These are phyloP conservation scores for Hofmannophila pseudospretella DNA, from an alignment of 2,888 invertebrate species.

Conservation along the genomic window DNA sequence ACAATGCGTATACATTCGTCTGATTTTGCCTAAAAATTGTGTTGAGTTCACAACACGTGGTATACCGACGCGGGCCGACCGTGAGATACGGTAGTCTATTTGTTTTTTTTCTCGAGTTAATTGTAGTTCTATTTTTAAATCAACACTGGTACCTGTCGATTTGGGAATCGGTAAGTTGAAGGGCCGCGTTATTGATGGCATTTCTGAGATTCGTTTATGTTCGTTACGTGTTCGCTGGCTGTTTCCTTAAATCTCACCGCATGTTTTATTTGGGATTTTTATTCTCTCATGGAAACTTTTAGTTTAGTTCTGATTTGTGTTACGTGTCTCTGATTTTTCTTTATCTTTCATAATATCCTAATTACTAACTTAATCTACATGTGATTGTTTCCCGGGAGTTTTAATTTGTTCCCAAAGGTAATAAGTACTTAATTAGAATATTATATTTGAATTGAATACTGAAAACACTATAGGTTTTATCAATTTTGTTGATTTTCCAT, in stretches of 20 bases:
- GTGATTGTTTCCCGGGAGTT: no score
- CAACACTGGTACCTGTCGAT: slow-evolving; percentile 1
- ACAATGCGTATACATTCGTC: slow-evolving; percentile 15
- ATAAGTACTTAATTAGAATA: no score
- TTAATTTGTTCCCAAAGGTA: no score
- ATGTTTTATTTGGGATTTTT: no score
- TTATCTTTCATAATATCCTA: no score
- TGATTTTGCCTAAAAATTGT: slow-evolving; percentile 27
- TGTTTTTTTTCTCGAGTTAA: slow-evolving; percentile 9
- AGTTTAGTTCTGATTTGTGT: no score
- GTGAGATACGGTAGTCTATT: slow-evolving; percentile 17
- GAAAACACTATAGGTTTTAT: no score
- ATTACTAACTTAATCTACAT: no score
- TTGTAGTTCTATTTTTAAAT: slow-evolving; percentile 9
- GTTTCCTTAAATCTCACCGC: neutral
- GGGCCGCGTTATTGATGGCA: slow-evolving; percentile 5
- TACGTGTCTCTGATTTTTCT: no score
- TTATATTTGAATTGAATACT: no score
- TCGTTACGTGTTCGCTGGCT: neutral
- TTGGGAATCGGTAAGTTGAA: slow-evolving; percentile 11
- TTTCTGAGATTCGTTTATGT: slow-evolving; percentile 2
- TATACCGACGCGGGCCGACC: slow-evolving; percentile 17
- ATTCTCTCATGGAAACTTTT: no score
- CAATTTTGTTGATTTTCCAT: no score
- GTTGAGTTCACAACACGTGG: slow-evolving; percentile 26